Evolutionary conservation across 2,113 vertebrate genomes (phyloP), one percentile per base, ranked within the genome.

Genomic region (Periophthalmodon schlosseri): DNA sequence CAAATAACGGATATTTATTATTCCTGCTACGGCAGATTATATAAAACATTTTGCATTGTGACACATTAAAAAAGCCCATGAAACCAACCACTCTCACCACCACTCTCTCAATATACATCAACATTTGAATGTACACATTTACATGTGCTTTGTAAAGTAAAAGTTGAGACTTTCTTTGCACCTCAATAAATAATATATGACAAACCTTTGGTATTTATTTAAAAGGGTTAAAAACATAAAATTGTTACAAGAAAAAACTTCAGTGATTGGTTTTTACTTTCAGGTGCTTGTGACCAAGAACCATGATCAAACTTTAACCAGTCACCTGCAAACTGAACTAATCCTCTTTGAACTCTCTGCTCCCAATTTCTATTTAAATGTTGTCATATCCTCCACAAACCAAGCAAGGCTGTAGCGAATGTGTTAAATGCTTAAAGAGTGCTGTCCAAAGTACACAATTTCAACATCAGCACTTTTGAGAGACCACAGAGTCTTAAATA

Each of bases 1-100:
- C 65, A 49, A 77, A 83, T 74, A 67, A 86, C 81, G 73, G 13
- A 71, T 49, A 63, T 92, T 92, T 92, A 92, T 88, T 88, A 56
- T 58, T 28, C 36, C 12, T 13, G 69, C 46, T 76, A 24, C 50
- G 65, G 77, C 18, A 10, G 8, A 56, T 56, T 76, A 80, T 58
- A 89, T 83, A 58, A 86, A 88, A 85, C 70, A 80, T 23, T 14
- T n/a, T 14, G 44, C 46, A 75, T 12, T 66, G 12, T 85, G 77
- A 77, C 46, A 71, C 57, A 50, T n/a, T 68, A 1, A 79, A 0
- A 74, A 14, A 76, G 33, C 39, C 21, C 65, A 36, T 52, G 65
- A 39, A 79, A 75, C 57, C 61, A 82, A 78, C n/a, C n/a, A n/a
- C n/a, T n/a, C n/a, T n/a, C n/a, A n/a, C n/a, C n/a, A 76, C 72